A percentile compares a stretch with the other conserved stretches of the same genome.
These are phyloP conservation scores for Hemistola chrysoprasaria DNA, from an alignment of 2,888 invertebrate genomes.

Conservation along the genomic window DNA sequence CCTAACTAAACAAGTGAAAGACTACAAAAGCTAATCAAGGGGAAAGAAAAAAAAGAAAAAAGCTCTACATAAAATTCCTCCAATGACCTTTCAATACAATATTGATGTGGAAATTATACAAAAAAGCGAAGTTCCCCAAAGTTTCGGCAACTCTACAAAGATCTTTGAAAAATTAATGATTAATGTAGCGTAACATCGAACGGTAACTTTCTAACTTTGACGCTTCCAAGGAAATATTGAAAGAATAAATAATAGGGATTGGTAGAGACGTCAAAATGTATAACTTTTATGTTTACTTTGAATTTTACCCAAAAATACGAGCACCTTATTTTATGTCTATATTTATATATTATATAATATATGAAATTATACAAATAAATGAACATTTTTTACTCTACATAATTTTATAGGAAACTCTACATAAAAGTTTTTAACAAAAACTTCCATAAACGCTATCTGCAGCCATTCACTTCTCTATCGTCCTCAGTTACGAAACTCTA, in stretches of 20 bases:
- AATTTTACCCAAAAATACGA: too few relatives aligned
- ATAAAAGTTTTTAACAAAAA: too few relatives aligned
- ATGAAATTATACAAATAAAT: too few relatives aligned
- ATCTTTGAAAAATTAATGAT: conserved; percentile 39
- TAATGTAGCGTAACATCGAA: conserved; percentile 35
- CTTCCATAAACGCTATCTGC: too few relatives aligned
- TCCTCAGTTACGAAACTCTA: too few relatives aligned
- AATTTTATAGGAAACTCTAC: too few relatives aligned
- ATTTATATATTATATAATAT: too few relatives aligned
- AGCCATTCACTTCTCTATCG: too few relatives aligned
- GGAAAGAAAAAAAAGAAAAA: conserved; percentile 10
- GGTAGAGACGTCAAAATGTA: background rate
- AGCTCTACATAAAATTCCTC: conserved; percentile 6
- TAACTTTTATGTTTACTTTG: too few relatives aligned
- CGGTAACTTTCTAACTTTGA: conserved; percentile 9
- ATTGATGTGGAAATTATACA: conserved; percentile 30
- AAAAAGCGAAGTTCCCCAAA: conserved; percentile 11
- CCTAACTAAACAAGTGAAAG: conserved; percentile 9
- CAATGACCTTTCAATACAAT: conserved; percentile 20
- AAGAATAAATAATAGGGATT: conserved; percentile 8
- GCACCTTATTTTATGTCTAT: too few relatives aligned
- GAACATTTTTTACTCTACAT: too few relatives aligned
- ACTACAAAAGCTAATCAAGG: conserved; percentile 10
- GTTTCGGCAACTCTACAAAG: conserved; percentile 16
- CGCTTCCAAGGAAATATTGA: conserved; percentile 11